A percentile compares a stretch with the other conserved stretches of the same genome.
Evolutionary conservation across 1,140 invertebrate genomes (phyloP).

Genomic region (Pinna nobilis): DNA sequence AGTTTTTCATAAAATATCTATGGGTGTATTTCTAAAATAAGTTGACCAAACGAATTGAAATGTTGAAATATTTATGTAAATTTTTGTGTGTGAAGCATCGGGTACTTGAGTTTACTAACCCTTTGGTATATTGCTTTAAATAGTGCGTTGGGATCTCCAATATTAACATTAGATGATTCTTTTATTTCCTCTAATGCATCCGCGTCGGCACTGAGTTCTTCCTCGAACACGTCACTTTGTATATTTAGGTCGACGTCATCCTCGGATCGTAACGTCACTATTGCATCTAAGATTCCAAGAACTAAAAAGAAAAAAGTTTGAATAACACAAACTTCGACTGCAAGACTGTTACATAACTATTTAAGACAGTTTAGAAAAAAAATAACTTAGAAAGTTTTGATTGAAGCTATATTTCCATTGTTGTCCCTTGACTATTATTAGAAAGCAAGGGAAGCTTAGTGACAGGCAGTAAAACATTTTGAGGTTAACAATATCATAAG

Average conservation of each 20-base stretch:
- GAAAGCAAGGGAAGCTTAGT: no score
- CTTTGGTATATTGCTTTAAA: constrained; percentile 95
- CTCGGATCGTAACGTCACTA: constrained; percentile 78
- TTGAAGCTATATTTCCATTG: not conserved
- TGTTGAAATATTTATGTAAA: no score
- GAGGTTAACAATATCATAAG: no score
- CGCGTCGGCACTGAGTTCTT: constrained; percentile 80
- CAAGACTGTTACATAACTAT: not conserved
- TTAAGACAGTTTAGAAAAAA: not conserved
- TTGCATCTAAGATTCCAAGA: constrained; percentile 71
- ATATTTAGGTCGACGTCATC: constrained; percentile 64
- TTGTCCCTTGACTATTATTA: not conserved
- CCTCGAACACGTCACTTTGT: constrained; percentile 72
- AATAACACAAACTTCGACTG: not conserved
- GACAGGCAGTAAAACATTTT: no score
- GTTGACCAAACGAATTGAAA: no score
- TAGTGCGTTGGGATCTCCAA: constrained; percentile 88
- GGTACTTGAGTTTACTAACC: constrained; percentile 79
- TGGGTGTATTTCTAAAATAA: no score
- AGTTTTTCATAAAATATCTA: no score
- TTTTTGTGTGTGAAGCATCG: no score
- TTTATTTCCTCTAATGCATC: constrained; percentile 77
- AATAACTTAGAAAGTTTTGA: not conserved
- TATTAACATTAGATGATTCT: constrained; percentile 81
- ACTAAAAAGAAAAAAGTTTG: constrained; percentile 58